phyloP scores from a whole-genome alignment of 2,888 invertebrate genomes.

The Drosophila lutescens region DNA sequence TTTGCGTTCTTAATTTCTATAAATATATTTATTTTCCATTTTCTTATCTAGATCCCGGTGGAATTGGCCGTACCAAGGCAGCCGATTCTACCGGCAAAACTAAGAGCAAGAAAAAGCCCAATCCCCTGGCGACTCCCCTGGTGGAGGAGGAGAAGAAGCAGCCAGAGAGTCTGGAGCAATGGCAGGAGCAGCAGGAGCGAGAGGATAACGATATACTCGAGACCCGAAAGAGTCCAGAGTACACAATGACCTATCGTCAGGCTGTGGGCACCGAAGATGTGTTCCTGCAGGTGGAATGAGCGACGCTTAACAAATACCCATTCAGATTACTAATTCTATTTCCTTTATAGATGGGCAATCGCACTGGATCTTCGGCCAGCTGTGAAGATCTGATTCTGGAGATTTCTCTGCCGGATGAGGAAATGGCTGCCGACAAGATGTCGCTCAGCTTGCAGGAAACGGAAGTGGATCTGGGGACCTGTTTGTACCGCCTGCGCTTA shows the following conservation, averaged over 20 bases:
- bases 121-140: slow-evolving; percentile 63
- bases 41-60: slow-evolving; percentile 84
- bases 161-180: slow-evolving; percentile 79
- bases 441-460: slow-evolving; percentile 88
- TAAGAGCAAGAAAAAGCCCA: slow-evolving; percentile 51
- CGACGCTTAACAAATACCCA: not conserved
- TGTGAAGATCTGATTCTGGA: slow-evolving; percentile 94
- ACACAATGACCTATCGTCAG: slow-evolving; percentile 93
- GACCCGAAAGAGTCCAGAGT: slow-evolving; percentile 88
- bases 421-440: slow-evolving; percentile 87
- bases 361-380: slow-evolving; percentile 91
- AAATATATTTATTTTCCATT: no score
- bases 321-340: not conserved
- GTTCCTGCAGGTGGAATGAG: slow-evolving; percentile 88
- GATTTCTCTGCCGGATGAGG: slow-evolving; percentile 91
- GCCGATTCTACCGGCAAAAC: slow-evolving; percentile 22
- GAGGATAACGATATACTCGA: slow-evolving; percentile 86
- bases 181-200: slow-evolving; percentile 85
- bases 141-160: slow-evolving; percentile 43
- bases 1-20: no score
- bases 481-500: slow-evolving; percentile 89
- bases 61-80: slow-evolving; percentile 79
- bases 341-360: slow-evolving; percentile 89
- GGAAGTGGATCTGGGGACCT: slow-evolving; percentile 87
- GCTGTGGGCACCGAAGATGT: slow-evolving; percentile 93